phyloP scores from a whole-genome alignment of 2,797 vertebrate species.

The Arnoldichthys spilopterus region DNA sequence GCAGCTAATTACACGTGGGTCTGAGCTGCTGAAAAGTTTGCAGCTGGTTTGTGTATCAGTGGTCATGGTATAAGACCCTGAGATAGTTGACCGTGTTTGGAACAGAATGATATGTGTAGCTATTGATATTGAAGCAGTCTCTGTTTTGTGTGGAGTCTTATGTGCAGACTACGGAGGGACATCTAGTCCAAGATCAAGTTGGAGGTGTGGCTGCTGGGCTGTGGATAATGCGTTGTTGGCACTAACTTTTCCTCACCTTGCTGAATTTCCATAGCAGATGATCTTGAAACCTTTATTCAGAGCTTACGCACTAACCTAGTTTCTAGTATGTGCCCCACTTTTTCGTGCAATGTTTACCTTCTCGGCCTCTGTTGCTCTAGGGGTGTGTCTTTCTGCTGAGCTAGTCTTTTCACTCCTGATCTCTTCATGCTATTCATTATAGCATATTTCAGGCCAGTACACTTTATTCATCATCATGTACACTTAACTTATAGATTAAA shows the following conservation, averaged over 20 bases:
- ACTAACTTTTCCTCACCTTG: constrained; percentile 5
- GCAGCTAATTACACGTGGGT: neutral
- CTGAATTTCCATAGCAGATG: constrained; percentile 26
- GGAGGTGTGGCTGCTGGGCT: constrained; percentile 7
- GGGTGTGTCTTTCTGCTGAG: constrained; percentile 51
- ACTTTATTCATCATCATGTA: neutral
- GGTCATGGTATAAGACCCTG: neutral
- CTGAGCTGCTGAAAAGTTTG: neutral
- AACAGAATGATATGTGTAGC: neutral
- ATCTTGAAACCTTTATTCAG: neutral
- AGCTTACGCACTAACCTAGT: constrained; percentile 18
- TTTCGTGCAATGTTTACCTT: constrained; percentile 18
- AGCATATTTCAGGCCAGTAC: constrained; percentile 8
- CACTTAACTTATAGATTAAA: neutral
- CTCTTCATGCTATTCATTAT: constrained; percentile 23
- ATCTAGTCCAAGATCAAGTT: neutral
- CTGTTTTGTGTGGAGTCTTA: neutral
- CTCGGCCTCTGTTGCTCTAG: constrained; percentile 23
- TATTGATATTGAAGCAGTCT: too few relatives aligned
- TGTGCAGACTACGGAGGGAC: neutral
- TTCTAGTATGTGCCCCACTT: constrained; percentile 34
- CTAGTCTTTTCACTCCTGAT: constrained; percentile 38
- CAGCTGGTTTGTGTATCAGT: neutral
- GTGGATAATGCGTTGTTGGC: neutral
- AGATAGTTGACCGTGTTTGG: neutral